Conservation (phyloP, 2,888 invertebrate species). For the Lamellibrachia satsuma region DNA sequence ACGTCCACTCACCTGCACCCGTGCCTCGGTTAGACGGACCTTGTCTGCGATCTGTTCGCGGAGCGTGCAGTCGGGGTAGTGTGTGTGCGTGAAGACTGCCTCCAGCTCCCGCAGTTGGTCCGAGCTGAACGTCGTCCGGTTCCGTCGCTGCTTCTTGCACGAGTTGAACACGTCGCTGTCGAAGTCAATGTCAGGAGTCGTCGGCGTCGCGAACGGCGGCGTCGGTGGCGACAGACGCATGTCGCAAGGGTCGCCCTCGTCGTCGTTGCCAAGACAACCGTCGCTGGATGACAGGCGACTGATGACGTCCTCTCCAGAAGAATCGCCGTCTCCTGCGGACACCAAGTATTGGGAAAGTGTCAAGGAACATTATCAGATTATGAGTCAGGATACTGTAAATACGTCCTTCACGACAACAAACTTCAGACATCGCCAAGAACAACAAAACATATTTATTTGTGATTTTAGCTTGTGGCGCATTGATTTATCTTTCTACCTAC, state of each 20-base stretch:
- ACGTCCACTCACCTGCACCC: slow-evolving; percentile 52
- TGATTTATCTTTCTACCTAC: no score
- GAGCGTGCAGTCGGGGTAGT: slow-evolving; percentile 60
- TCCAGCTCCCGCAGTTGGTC: slow-evolving; percentile 59
- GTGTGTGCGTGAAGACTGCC: slow-evolving; percentile 56
- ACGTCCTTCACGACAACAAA: no score
- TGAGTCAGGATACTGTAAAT: neutral
- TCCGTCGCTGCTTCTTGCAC: slow-evolving; percentile 55
- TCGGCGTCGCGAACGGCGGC: slow-evolving; percentile 18
- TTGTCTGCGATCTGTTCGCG: slow-evolving; percentile 60
- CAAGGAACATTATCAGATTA: neutral
- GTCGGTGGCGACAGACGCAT: slow-evolving; percentile 14
- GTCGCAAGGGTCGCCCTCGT: slow-evolving; percentile 13
- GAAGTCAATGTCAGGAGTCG: slow-evolving; percentile 30
- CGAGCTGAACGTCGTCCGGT: slow-evolving; percentile 58
- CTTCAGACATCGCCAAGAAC: no score
- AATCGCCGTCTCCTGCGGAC: neutral
- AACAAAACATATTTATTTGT: no score
- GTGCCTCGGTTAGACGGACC: slow-evolving; percentile 57
- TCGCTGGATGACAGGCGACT: slow-evolving; percentile 5
- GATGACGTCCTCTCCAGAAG: neutral
- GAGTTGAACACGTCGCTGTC: slow-evolving; percentile 38
- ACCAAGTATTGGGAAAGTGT: neutral
- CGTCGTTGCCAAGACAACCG: neutral
- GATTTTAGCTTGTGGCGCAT: no score